phyloP scores from a whole-genome alignment of 2,888 invertebrate genomes.

The Metellina segmentata region DNA sequence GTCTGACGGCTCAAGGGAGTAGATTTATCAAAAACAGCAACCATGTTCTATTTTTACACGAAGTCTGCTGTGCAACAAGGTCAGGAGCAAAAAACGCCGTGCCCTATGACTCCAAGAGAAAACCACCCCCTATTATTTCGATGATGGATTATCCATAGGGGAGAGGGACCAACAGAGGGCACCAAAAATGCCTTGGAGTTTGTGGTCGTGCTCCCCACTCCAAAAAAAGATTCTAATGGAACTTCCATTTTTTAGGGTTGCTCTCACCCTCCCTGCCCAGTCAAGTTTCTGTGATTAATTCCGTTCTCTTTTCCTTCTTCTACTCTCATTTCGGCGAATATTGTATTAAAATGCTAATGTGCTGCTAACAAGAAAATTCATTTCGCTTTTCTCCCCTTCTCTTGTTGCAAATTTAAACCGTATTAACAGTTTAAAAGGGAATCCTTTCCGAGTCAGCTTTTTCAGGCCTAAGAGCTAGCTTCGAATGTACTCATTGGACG shows the following conservation, averaged over 20 bases:
- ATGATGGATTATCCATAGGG: slow-evolving; percentile 30
- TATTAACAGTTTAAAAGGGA: background rate
- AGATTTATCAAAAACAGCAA: background rate
- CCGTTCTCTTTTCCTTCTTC: background rate
- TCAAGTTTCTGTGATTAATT: background rate
- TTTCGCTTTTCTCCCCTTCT: background rate
- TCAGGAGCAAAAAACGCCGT: background rate
- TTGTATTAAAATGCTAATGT: slow-evolving; percentile 40
- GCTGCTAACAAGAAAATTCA: slow-evolving; percentile 16
- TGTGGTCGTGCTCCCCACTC: slow-evolving; percentile 37
- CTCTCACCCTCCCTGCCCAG: background rate
- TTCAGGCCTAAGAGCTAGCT: background rate
- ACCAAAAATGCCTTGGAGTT: slow-evolving; percentile 15
- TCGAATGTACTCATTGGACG: background rate
- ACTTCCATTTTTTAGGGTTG: slow-evolving; percentile 47
- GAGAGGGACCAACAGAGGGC: background rate
- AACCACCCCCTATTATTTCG: slow-evolving; percentile 6
- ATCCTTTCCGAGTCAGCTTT: background rate
- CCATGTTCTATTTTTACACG: background rate
- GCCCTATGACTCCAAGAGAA: background rate
- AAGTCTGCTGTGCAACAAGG: background rate
- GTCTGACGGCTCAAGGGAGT: background rate
- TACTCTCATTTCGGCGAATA: background rate
- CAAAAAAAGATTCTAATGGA: slow-evolving; percentile 9
- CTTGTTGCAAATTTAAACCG: slow-evolving; percentile 5